Conservation (phyloP, 2,888 invertebrate species). For the Lissocephala sabroskyi region DNA sequence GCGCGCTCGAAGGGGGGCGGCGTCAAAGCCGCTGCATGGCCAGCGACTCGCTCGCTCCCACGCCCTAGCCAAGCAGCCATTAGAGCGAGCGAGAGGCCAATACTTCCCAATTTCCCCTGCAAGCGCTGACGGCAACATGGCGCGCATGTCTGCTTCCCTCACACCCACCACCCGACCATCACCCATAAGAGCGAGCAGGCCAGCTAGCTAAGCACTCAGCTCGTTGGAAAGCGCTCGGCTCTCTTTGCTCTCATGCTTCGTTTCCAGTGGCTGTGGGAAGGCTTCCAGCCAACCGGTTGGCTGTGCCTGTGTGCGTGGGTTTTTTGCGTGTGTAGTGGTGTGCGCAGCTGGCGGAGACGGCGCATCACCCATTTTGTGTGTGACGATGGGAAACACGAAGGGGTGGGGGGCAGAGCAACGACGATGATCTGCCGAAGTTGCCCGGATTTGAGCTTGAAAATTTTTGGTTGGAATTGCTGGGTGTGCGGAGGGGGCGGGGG, state of each 20-base stretch:
- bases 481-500: conserved; percentile 3
- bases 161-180: no score
- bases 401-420: not conserved
- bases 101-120: conserved; percentile 43
- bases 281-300: conserved; percentile 30
- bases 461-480: not conserved
- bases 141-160: conserved; percentile 48
- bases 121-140: conserved; percentile 42
- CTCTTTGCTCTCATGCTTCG: conserved; percentile 8
- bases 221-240: conserved; percentile 19
- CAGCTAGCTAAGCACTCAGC: conserved; percentile 17
- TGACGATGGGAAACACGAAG: conserved; percentile 20
- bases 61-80: no score
- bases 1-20: conserved; percentile 52
- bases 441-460: no score
- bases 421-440: conserved; percentile 1
- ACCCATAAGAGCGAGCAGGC: conserved; percentile 26
- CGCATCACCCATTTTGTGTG: conserved; percentile 50
- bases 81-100: not conserved
- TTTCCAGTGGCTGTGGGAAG: conserved; percentile 44
- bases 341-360: conserved; percentile 21
- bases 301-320: conserved; percentile 33
- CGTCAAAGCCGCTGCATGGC: conserved; percentile 18
- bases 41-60: conserved; percentile 33
- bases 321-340: conserved; percentile 20